Evolutionary conservation across 2,113 vertebrate genomes (phyloP).

Genomic region (Dendropsophus ebraccatus): DNA sequence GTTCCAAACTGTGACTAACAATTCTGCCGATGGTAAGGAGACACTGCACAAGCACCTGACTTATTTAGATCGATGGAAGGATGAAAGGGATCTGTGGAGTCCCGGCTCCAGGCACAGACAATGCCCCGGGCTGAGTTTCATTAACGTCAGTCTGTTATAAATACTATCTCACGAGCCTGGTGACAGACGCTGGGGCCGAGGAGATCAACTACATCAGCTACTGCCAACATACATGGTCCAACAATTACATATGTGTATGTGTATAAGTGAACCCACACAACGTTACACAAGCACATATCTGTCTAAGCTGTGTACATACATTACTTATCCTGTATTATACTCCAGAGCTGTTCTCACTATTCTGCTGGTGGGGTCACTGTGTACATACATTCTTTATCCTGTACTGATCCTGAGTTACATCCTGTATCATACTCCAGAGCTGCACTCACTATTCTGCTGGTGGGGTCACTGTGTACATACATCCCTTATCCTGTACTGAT

Average conservation of each 20-base stretch:
- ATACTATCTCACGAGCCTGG: not conserved
- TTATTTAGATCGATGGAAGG: slow-evolving; percentile 10
- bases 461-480: too few species aligned
- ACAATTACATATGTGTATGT: not conserved
- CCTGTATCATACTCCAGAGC: too few species aligned
- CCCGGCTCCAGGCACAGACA: not conserved
- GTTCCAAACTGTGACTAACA: slow-evolving; percentile 1
- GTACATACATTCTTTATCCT: too few species aligned
- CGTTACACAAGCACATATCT: not conserved
- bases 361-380: too few species aligned
- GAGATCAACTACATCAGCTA: not conserved
- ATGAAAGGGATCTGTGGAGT: not conserved
- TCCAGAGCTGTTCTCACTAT: too few species aligned
- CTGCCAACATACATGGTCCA: not conserved
- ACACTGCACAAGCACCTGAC: not conserved
- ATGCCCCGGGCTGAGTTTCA: not conserved
- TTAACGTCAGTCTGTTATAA: not conserved
- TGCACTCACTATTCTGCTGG: too few species aligned
- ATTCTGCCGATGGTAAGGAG: slow-evolving; percentile 32
- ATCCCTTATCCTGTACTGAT: too few species aligned
- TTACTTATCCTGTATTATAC: too few species aligned
- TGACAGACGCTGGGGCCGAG: not conserved
- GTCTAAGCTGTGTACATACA: too few species aligned
- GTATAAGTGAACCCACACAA: not conserved
- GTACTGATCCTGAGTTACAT: too few species aligned